Evolutionary conservation across 2,888 invertebrate species (phyloP).

Genomic region (Drosophila nr. perissopoda): DNA sequence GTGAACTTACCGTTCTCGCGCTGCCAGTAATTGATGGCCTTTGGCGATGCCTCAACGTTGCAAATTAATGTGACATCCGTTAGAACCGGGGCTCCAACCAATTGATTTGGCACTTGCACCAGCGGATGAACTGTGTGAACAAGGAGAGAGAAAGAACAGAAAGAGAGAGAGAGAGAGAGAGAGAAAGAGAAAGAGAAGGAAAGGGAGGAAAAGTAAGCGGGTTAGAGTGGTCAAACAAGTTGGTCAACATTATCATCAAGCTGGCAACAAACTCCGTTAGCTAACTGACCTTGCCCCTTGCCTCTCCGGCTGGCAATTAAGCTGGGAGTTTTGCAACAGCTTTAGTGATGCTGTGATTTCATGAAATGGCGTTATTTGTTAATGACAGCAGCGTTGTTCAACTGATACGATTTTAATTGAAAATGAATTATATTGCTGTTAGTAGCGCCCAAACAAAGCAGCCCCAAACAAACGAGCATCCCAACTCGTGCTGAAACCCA

Average conservation of each 20-base stretch:
- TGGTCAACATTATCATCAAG: constrained; percentile 42
- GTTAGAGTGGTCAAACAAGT: constrained; percentile 20
- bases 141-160: constrained; percentile 2
- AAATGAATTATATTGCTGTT: constrained; percentile 83
- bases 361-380: constrained; percentile 44
- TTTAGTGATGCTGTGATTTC: constrained; percentile 18
- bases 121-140: constrained; percentile 92
- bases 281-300: constrained; percentile 2
- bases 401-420: constrained; percentile 84
- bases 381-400: constrained; percentile 44
- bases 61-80: constrained; percentile 94
- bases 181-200: background rate
- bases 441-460: constrained; percentile 45
- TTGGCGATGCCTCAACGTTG: constrained; percentile 96
- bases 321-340: constrained; percentile 17
- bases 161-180: constrained; percentile 2
- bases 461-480: constrained; percentile 9
- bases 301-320: constrained; percentile 31
- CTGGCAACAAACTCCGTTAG: constrained; percentile 2
- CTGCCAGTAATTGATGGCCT: constrained; percentile 97
- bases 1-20: constrained; percentile 91
- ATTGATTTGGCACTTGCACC: constrained; percentile 96
- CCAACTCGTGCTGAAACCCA: background rate
- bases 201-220: background rate
- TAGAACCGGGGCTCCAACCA: constrained; percentile 94